Percentiles rank a stretch among this genome's conserved stretches.
Evolutionary conservation across 2,888 invertebrate species (phyloP).

Genomic region (Mimas tiliae): DNA sequence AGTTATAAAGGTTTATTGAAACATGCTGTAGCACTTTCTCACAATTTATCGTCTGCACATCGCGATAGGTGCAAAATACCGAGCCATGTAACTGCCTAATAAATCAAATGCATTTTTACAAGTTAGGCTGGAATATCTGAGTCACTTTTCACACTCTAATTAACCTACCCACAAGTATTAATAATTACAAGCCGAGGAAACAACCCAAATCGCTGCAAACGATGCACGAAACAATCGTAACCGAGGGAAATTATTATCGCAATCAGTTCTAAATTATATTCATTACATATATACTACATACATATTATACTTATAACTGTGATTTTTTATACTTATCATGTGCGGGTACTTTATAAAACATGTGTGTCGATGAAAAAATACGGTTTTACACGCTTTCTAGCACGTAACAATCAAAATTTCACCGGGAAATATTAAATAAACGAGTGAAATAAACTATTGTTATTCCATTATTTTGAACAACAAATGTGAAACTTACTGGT

Average conservation of each 20-base stretch:
- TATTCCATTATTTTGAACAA: conserved; percentile 68
- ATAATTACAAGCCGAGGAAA: conserved; percentile 72
- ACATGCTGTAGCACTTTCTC: conserved; percentile 13
- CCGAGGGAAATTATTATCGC: conserved; percentile 65
- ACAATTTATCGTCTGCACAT: background rate
- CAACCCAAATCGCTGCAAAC: conserved; percentile 71
- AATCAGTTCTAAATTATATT: conserved; percentile 39
- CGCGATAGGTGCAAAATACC: conserved; percentile 12
- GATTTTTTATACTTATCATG: conserved; percentile 15
- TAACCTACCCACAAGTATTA: conserved; percentile 76
- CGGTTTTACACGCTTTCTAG: conserved; percentile 23
- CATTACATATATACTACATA: background rate
- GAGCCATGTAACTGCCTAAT: conserved; percentile 44
- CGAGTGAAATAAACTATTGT: conserved; percentile 61
- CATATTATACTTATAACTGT: background rate
- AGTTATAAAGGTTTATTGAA: conserved; percentile 38
- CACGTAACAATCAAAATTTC: conserved; percentile 33
- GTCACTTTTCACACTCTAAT: conserved; percentile 83
- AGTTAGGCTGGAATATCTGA: conserved; percentile 72
- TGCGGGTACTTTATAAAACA: conserved; percentile 70
- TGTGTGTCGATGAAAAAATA: conserved; percentile 38
- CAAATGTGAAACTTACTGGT: conserved; percentile 71
- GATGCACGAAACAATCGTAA: conserved; percentile 69
- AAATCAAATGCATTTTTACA: conserved; percentile 70
- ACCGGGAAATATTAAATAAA: conserved; percentile 58